Conservation (phyloP, 2,797 vertebrate genomes). For the Enteromius paludinosus region DNA sequence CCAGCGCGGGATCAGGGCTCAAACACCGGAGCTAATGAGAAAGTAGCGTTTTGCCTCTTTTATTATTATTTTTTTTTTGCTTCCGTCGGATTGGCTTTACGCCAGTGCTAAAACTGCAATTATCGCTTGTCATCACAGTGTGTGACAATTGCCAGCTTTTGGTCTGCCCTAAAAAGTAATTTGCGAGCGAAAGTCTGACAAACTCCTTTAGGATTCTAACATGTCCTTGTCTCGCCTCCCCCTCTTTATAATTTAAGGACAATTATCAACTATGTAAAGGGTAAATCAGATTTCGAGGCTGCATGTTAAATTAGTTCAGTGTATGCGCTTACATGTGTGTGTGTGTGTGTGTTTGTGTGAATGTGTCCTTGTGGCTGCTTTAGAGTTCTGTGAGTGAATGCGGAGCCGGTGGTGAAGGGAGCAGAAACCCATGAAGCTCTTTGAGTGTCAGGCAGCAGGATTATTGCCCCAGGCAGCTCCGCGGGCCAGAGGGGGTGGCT, state of each 20-base stretch:
- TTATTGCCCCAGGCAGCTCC: slow-evolving; percentile 60
- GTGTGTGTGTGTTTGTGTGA: not conserved
- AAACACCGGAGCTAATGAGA: slow-evolving; percentile 64
- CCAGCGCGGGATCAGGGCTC: slow-evolving; percentile 26
- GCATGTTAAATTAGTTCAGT: not conserved
- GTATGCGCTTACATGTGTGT: not conserved
- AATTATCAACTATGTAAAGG: slow-evolving; percentile 40
- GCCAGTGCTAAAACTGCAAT: slow-evolving; percentile 59
- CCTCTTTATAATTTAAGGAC: slow-evolving; percentile 24
- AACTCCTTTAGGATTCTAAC: slow-evolving; percentile 18
- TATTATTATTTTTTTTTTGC: slow-evolving; percentile 29
- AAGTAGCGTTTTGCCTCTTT: slow-evolving; percentile 38
- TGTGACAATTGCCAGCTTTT: slow-evolving; percentile 58
- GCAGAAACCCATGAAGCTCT: slow-evolving; percentile 35
- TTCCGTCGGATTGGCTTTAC: slow-evolving; percentile 13
- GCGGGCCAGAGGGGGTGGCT: slow-evolving; percentile 51
- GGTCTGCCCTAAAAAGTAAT: slow-evolving; percentile 35
- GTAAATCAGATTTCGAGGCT: not conserved
- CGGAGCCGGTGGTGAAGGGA: slow-evolving; percentile 1
- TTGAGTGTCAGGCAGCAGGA: slow-evolving; percentile 41
- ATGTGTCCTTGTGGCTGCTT: slow-evolving; percentile 21
- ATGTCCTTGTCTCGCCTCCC: not conserved
- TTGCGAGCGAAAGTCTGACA: slow-evolving; percentile 24
- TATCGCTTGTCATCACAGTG: slow-evolving; percentile 62
- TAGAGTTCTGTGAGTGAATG: slow-evolving; percentile 1